A percentile compares a stretch with the other conserved stretches of the same genome.
Evolutionary conservation across 2,888 invertebrate genomes (phyloP).

Genomic region (Anthophora plumipes): DNA sequence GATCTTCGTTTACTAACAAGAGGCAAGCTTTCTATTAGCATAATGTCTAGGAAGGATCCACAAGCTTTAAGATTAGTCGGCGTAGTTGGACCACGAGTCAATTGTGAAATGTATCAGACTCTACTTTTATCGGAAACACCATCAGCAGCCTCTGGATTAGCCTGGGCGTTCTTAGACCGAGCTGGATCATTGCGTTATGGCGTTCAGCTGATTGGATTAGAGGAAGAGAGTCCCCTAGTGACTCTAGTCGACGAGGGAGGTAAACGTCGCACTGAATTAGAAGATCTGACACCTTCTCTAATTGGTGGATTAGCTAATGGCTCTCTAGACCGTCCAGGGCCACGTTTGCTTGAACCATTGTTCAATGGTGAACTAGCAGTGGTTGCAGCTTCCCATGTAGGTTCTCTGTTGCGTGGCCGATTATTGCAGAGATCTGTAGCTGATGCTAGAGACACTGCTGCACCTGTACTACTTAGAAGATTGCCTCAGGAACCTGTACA

Average conservation of each 20-base stretch:
- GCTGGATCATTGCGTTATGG: conserved; percentile 92
- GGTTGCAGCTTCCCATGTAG: conserved; percentile 87
- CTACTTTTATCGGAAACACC: conserved; percentile 86
- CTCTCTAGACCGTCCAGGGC: conserved; percentile 90
- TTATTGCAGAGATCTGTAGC: conserved; percentile 89
- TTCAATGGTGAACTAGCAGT: conserved; percentile 93
- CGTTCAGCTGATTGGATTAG: conserved; percentile 84
- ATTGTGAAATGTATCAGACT: conserved; percentile 93
- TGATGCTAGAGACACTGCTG: conserved; percentile 90
- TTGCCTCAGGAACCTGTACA: conserved; percentile 78
- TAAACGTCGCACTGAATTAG: conserved; percentile 90
- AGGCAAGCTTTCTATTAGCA: conserved; percentile 90
- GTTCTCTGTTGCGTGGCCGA: conserved; percentile 88
- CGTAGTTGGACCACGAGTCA: conserved; percentile 89
- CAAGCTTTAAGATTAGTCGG: conserved; percentile 89
- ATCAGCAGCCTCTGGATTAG: conserved; percentile 88
- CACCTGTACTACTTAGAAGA: conserved; percentile 88
- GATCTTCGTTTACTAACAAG: conserved; percentile 91
- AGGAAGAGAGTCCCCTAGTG: conserved; percentile 85
- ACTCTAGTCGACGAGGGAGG: conserved; percentile 90
- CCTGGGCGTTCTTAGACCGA: conserved; percentile 92
- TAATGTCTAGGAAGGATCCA: conserved; percentile 89
- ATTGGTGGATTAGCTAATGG: conserved; percentile 89
- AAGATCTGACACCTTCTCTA: conserved; percentile 88
- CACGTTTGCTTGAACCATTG: conserved; percentile 92